Base-by-base conservation (phyloP, 2,113 vertebrate species). In the Hippocampus abdominalis region DNA sequence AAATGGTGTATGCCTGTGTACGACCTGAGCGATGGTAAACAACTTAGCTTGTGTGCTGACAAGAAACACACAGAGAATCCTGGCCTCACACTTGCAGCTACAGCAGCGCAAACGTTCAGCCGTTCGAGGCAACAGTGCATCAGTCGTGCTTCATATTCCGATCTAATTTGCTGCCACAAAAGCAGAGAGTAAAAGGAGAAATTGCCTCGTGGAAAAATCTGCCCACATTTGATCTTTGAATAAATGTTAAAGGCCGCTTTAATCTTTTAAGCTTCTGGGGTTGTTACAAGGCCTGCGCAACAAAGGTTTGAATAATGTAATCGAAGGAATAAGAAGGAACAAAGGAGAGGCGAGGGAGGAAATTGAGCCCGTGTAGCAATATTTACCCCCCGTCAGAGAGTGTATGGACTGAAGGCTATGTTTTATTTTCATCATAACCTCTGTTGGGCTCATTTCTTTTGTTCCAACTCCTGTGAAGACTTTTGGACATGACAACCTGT, bases 211-310 rank as follows among this genome's bases (percentile, higher is more conserved):
- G 59, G 46, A 66, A 87, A 90, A 91, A 36, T 51, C 3, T 16
- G 44, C 2, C 20, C 20, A 8, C 51, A 10, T 53, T 23, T 53
- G 8, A n/a, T 53, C 8, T 16, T n/a, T n/a, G 20, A n/a, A n/a
- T 8, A 53, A 86, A 87, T 89, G 87, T 89, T 91, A 91, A 7
- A 91, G 87, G 85, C 87, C 88, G 80, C 84, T 92, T 94, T 93
- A 92, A 94, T 95, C 93, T 94, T 49, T 92, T 90, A 92, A 92
- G 91, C 93, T 80, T 51, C 91, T 81, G 77, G 87, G 91, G 89
- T 86, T 87, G 32, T 91, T 89, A 90, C 86, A 88, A 82, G 86
- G 84, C 82, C 87, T 87, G 86, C 88, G 79, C 82, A 91, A 69
- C 64, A 69, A 0, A 23, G 54, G 25, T 40, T 93, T 90, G 91